phyloP scores from a whole-genome alignment of 2,888 invertebrate genomes.

The Drosophila villosipedis region DNA sequence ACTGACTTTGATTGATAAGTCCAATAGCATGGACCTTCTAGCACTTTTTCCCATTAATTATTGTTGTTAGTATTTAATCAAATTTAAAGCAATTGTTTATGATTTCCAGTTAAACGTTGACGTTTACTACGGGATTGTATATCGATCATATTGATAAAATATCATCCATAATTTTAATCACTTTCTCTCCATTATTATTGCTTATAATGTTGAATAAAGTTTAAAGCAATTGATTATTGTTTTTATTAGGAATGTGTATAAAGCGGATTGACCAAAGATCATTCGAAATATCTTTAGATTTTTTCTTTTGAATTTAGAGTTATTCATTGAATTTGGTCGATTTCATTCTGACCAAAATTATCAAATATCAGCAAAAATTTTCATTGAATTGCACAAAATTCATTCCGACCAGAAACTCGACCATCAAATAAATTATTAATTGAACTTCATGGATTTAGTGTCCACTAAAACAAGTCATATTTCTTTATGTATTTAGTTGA shows the following conservation, averaged over 20 bases:
- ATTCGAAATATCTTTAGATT: neutral
- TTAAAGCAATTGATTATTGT: neutral
- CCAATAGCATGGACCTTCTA: neutral
- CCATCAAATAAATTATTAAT: neutral
- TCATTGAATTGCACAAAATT: neutral
- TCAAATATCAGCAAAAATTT: too few relatives aligned
- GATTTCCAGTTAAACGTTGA: neutral
- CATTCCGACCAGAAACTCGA: neutral
- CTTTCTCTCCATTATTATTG: neutral
- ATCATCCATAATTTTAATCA: neutral
- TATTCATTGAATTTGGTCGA: neutral
- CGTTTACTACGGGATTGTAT: neutral
- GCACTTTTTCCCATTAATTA: neutral
- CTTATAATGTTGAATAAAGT: too few relatives aligned
- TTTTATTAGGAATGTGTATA: neutral
- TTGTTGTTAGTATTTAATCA: neutral
- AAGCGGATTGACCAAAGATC: neutral
- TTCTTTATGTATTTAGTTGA: neutral
- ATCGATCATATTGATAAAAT: neutral
- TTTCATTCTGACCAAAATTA: neutral
- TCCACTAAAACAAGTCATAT: neutral
- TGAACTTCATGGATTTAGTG: neutral
- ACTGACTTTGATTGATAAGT: conserved; percentile 26
- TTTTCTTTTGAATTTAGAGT: neutral
- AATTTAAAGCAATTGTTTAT: neutral